Percentiles rank a stretch among this genome's conserved stretches.
phyloP scores from a whole-genome alignment of 2,888 invertebrate species.

The Sialis lutaria region DNA sequence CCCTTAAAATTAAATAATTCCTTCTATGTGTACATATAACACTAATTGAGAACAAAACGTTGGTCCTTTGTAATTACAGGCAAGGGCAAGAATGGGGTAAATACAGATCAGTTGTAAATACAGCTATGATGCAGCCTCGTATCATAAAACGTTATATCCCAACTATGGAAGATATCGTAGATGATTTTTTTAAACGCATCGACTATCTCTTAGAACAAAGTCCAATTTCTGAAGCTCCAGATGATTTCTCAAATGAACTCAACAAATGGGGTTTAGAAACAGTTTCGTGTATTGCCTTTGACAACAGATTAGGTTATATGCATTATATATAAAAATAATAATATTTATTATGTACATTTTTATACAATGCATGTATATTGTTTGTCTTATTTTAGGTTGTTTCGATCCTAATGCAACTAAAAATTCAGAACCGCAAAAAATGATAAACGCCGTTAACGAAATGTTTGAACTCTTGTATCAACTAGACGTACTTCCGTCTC shows the following conservation, averaged over 20 bases:
- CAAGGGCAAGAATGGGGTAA: constrained; percentile 37
- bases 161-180: constrained; percentile 17
- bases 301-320: constrained; percentile 18
- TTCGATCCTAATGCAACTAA: constrained; percentile 16
- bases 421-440: constrained; percentile 22
- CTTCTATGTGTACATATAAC: too few relatives aligned
- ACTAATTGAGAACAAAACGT: too few relatives aligned
- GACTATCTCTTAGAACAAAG: constrained; percentile 10
- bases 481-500: constrained; percentile 20
- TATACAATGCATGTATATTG: neutral
- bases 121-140: constrained; percentile 33
- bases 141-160: constrained; percentile 16
- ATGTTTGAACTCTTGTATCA: constrained; percentile 17
- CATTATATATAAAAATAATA: neutral
- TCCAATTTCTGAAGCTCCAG: constrained; percentile 15
- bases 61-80: constrained; percentile 14
- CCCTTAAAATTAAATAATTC: too few relatives aligned
- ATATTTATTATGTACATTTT: neutral
- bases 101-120: constrained; percentile 30
- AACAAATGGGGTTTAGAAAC: constrained; percentile 47
- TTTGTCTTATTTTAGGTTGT: constrained; percentile 20
- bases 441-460: constrained; percentile 21
- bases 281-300: constrained; percentile 23
- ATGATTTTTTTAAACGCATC: constrained; percentile 15
- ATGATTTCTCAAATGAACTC: constrained; percentile 32